Percentiles rank a stretch among this genome's conserved stretches.
These are phyloP conservation scores for Drosophila longiperda DNA, from an alignment of 2,888 invertebrate genomes.

Conservation along the genomic window DNA sequence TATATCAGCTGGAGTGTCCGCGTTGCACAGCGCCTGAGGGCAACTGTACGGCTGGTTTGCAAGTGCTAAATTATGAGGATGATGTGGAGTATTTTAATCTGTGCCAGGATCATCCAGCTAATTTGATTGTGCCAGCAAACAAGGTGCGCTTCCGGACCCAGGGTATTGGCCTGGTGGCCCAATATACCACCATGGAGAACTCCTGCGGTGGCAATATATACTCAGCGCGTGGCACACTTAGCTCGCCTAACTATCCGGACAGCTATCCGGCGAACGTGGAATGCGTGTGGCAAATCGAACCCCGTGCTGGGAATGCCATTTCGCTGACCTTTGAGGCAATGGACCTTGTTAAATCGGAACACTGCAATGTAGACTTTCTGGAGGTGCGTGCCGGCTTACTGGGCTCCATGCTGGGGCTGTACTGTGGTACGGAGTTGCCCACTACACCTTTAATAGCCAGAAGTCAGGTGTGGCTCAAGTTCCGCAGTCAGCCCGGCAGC, in stretches of 20 bases:
- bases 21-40: slow-evolving; percentile 32
- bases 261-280: slow-evolving; percentile 89
- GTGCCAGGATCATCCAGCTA: slow-evolving; percentile 61
- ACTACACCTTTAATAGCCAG: slow-evolving; percentile 87
- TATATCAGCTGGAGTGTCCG: slow-evolving; percentile 77
- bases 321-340: slow-evolving; percentile 89
- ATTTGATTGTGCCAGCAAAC: slow-evolving; percentile 57
- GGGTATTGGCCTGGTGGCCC: slow-evolving; percentile 78
- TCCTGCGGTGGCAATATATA: slow-evolving; percentile 90
- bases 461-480: slow-evolving; percentile 90
- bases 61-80: slow-evolving; percentile 40
- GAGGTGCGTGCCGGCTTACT: slow-evolving; percentile 89
- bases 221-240: slow-evolving; percentile 88
- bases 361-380: slow-evolving; percentile 93
- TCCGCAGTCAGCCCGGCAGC: slow-evolving; percentile 88
- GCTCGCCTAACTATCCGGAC: slow-evolving; percentile 90
- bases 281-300: slow-evolving; percentile 90
- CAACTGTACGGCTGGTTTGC: slow-evolving; percentile 64
- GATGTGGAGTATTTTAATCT: slow-evolving; percentile 53
- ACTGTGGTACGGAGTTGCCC: slow-evolving; percentile 88
- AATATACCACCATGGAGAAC: slow-evolving; percentile 85
- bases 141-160: slow-evolving; percentile 50
- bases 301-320: slow-evolving; percentile 89
- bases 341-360: slow-evolving; percentile 88
- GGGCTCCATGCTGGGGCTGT: slow-evolving; percentile 90